Evolutionary conservation across 2,888 invertebrate genomes (phyloP), one percentile per base, ranked within the genome.

Genomic region (Netelia melanura): DNA sequence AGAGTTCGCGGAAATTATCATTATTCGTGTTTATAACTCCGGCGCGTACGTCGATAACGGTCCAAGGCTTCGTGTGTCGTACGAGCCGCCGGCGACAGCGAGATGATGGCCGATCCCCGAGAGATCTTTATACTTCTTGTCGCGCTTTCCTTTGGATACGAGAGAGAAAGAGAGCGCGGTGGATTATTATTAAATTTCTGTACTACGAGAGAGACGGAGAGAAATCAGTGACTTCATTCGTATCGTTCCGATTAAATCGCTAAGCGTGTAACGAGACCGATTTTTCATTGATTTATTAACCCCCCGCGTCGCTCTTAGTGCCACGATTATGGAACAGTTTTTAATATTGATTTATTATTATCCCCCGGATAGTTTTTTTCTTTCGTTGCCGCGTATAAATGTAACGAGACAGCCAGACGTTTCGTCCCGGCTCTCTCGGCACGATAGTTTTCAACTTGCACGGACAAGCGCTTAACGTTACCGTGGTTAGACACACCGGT

Each of bases 1-100:
- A 54, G 65, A 82, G 85, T 87, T 88, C 86, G 88, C 81, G 75
- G 89, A 90, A 90, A 90, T 91, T 88, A 91, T 91, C 89, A 89
- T 90, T 90, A 90, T 90, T 89, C 88, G 87, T 90, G 23, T 17
- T 86, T 85, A 86, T 89, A 89, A 86, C 87, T 88, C 88, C 56
- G 83, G 82, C 83, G 79, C 86, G 84, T 86, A n/a, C 10, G 17
- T 65, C 38, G 14, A 21, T 43, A 25, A 21, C 58, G 48, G 14
- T 48, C 10, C 10, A 17, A 48, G 48, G 3, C 58, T 21, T 58
- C 17, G 58, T 58, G 44, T 23, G 72, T 17, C 10, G 77, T 67
- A 64, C 61, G 67, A 58, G 79, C 79, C 80, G 76, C 79, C 56
- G 83, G 81, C 76, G 84, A 80, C 83, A 83, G 72, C 77, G 74